phyloP scores from a whole-genome alignment of 1,140 invertebrate species.

The Rhopalosiphum maidis region DNA sequence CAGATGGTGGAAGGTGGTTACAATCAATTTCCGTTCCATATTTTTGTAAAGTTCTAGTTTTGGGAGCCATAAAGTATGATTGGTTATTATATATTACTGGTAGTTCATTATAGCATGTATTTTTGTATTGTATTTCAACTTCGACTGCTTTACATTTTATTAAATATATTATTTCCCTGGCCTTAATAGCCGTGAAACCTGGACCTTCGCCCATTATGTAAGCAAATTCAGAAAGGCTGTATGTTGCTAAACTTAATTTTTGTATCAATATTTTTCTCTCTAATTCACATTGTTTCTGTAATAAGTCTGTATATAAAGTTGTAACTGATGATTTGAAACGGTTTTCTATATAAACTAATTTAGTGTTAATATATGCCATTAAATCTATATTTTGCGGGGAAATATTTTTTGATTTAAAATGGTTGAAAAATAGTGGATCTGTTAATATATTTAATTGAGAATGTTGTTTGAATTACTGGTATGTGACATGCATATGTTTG shows the following conservation, averaged over 20 bases:
- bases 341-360: slow-evolving; percentile 36
- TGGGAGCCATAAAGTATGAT: background rate
- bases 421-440: too few relatives aligned
- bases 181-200: background rate
- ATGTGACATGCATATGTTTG: too few relatives aligned
- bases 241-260: slow-evolving; percentile 1
- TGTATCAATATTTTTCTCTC: slow-evolving; percentile 34
- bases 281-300: background rate
- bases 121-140: background rate
- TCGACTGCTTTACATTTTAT: slow-evolving; percentile 11
- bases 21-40: background rate
- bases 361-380: slow-evolving; percentile 4
- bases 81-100: background rate
- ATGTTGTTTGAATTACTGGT: too few relatives aligned
- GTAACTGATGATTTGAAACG: background rate
- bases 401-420: too few relatives aligned
- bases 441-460: too few relatives aligned
- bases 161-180: slow-evolving; percentile 18
- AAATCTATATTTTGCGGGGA: background rate
- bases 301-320: background rate
- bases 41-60: background rate
- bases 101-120: background rate
- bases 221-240: background rate
- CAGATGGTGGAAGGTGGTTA: background rate
- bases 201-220: background rate